phyloP scores from a whole-genome alignment of 2,888 invertebrate genomes.

The Vandiemenella viatica region DNA sequence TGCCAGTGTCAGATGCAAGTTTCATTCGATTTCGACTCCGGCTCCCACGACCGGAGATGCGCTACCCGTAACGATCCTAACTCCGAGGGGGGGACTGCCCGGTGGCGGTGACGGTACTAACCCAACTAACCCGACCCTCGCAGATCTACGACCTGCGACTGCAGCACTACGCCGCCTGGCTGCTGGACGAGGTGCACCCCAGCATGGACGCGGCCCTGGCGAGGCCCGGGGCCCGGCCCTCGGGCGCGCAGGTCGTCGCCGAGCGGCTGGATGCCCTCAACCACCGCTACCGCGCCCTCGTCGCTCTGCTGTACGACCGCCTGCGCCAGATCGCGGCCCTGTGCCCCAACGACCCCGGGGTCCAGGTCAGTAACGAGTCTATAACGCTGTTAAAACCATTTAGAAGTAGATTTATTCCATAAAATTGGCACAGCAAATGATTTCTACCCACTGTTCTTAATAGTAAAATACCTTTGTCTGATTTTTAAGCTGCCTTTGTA shows the following conservation, averaged over 20 bases:
- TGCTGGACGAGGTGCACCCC: slow-evolving; percentile 69
- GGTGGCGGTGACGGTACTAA: slow-evolving; percentile 46
- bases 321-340: slow-evolving; percentile 49
- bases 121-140: slow-evolving; percentile 29
- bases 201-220: slow-evolving; percentile 47
- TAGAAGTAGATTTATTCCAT: no score
- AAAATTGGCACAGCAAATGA: no score
- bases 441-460: no score
- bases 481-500: no score
- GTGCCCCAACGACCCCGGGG: slow-evolving; percentile 55
- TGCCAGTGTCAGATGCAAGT: no score
- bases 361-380: slow-evolving; percentile 69
- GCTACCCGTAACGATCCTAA: slow-evolving; percentile 40
- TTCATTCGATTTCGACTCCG: no score
- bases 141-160: slow-evolving; percentile 79
- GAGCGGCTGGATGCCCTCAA: slow-evolving; percentile 69
- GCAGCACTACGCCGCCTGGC: slow-evolving; percentile 66
- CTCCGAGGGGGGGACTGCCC: slow-evolving; percentile 54
- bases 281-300: slow-evolving; percentile 54
- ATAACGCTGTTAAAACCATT: no score
- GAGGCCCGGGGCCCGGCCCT: slow-evolving; percentile 9
- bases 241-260: slow-evolving; percentile 60
- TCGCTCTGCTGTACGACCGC: slow-evolving; percentile 52
- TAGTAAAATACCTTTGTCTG: no score
- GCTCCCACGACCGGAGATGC: neutral